Evolutionary conservation across 2,797 vertebrate species (phyloP).

Genomic region (Sardinella longiceps): DNA sequence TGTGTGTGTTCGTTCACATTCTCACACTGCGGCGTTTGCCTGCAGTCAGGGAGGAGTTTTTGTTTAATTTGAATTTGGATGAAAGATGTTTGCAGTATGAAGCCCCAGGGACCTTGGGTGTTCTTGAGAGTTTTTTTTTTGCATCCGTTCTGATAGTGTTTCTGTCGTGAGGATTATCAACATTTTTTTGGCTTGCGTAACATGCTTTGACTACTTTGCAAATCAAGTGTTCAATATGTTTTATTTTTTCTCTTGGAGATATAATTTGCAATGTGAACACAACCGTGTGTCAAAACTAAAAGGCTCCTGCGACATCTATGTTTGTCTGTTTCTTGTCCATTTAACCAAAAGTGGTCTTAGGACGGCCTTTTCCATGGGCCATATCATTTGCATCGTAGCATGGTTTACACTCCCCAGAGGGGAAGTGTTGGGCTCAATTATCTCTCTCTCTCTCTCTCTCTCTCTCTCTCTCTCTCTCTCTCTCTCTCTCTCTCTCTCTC

Average conservation of each 20-base stretch:
- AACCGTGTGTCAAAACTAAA: not conserved
- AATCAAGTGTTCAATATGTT: not conserved
- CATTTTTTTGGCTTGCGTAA: not conserved
- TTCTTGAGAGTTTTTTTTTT: not conserved
- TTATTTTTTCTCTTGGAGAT: not conserved
- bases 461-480: no score
- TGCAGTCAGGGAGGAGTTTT: slow-evolving; percentile 1
- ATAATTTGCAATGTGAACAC: not conserved
- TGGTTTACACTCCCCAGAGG: not conserved
- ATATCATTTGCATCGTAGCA: not conserved
- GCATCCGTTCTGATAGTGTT: no score
- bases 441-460: not conserved
- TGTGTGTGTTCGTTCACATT: not conserved
- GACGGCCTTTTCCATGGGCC: not conserved
- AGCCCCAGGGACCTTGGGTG: not conserved
- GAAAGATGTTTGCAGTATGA: not conserved
- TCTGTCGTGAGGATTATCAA: not conserved
- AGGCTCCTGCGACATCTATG: not conserved
- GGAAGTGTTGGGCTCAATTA: not conserved
- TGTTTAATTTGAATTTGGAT: slow-evolving; percentile 9
- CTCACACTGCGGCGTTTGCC: not conserved
- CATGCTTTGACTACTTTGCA: slow-evolving; percentile 6
- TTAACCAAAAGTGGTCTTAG: not conserved
- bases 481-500: no score
- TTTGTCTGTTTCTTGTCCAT: not conserved